Conservation (phyloP, 92 coral and sea anemone species). For the Zoanthus gigantus region DNA sequence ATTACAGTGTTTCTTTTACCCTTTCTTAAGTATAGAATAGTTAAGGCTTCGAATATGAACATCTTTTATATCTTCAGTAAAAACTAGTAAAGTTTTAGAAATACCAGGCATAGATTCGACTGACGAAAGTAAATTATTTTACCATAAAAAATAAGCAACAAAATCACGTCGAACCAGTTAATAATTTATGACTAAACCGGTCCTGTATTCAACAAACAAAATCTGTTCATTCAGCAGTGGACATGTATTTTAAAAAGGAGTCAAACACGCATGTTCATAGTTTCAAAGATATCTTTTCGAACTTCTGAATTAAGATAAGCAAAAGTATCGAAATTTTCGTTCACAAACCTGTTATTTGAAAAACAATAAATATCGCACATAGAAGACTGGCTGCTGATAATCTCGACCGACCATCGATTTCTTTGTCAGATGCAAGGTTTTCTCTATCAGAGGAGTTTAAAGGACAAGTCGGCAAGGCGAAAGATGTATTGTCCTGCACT, state of each 20-base stretch:
- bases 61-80: too few relatives aligned
- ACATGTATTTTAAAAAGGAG: background rate
- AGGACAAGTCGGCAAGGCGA: constrained; percentile 32
- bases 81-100: too few relatives aligned
- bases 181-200: background rate
- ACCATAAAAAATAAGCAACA: too few relatives aligned
- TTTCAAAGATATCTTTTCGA: background rate
- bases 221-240: background rate
- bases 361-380: constrained; percentile 74
- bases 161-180: too few relatives aligned
- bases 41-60: too few relatives aligned
- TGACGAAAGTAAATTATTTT: too few relatives aligned
- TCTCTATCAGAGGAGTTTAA: constrained; percentile 2
- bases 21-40: too few relatives aligned
- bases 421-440: constrained; percentile 48
- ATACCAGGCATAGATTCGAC: too few relatives aligned
- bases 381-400: constrained; percentile 70
- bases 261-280: background rate
- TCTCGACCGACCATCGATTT: constrained; percentile 60
- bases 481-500: background rate
- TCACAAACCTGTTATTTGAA: constrained; percentile 74
- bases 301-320: background rate
- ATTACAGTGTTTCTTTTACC: too few relatives aligned
- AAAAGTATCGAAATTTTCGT: background rate
- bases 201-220: background rate